A percentile compares a stretch with the other conserved stretches of the same genome.
Evolutionary conservation across 1,140 invertebrate species (phyloP).

Genomic region (Aethina tumida): DNA sequence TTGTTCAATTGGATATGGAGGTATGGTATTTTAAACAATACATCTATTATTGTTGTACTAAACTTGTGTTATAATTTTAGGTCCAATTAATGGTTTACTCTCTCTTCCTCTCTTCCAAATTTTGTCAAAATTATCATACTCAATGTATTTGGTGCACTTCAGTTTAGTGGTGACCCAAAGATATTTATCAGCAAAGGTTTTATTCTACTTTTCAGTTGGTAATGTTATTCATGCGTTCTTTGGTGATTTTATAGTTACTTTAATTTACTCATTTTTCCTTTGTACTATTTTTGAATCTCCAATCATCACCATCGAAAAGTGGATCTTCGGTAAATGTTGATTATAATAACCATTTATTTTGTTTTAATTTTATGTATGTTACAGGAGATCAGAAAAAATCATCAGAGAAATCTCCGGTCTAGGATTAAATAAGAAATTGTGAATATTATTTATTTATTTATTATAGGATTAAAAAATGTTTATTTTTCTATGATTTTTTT

Average conservation of each 20-base stretch:
- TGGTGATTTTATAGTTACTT: conserved; percentile 6
- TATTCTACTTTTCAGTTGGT: conserved; percentile 6
- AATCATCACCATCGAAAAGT: conserved; percentile 8
- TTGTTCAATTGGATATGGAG: conserved; percentile 11
- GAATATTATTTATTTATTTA: too few relatives aligned
- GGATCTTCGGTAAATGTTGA: too few relatives aligned
- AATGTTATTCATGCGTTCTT: conserved; percentile 2
- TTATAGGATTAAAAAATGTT: too few relatives aligned
- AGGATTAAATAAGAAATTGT: too few relatives aligned
- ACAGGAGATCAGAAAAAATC: too few relatives aligned
- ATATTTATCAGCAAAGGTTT: not conserved
- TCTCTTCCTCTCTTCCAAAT: conserved; percentile 11
- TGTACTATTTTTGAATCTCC: conserved; percentile 10
- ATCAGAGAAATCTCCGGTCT: too few relatives aligned
- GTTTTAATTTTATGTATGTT: too few relatives aligned
- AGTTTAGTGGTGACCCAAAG: conserved; percentile 2
- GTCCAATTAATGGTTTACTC: conserved; percentile 3
- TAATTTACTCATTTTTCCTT: conserved; percentile 6
- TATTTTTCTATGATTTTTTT: too few relatives aligned
- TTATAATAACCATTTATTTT: too few relatives aligned
- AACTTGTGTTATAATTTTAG: not conserved
- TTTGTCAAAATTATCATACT: conserved; percentile 9
- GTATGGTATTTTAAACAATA: conserved; percentile 3
- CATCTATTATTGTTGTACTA: not conserved
- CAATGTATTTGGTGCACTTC: conserved; percentile 14